Evolutionary conservation across 1,140 invertebrate genomes (phyloP).

Genomic region (Drosophila ercepeae): DNA sequence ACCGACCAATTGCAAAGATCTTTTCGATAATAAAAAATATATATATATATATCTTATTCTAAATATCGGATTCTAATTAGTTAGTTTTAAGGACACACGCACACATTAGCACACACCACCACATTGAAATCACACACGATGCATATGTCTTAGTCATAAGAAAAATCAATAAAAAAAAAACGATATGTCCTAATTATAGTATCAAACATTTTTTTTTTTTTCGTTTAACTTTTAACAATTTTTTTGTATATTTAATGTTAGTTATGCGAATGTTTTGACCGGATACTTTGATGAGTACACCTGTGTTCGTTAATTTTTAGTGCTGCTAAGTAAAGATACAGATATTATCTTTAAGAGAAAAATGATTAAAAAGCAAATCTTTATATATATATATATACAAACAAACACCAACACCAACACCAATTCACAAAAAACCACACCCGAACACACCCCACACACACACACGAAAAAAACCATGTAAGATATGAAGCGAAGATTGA

Average conservation of each 20-base stretch:
- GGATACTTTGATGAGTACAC: slow-evolving; percentile 77
- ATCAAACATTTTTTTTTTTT: slow-evolving; percentile 42
- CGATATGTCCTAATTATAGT: slow-evolving; percentile 28
- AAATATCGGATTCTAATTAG: slow-evolving; percentile 26
- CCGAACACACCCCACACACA: background rate
- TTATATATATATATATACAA: slow-evolving; percentile 22
- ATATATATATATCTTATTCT: slow-evolving; percentile 9
- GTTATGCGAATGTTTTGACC: slow-evolving; percentile 56
- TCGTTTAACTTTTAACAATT: slow-evolving; percentile 22
- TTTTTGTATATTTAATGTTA: slow-evolving; percentile 48
- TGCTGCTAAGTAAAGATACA: slow-evolving; percentile 44
- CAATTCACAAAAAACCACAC: slow-evolving; percentile 6
- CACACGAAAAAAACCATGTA: slow-evolving; percentile 16
- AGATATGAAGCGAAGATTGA: slow-evolving; percentile 29
- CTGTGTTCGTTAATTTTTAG: slow-evolving; percentile 79
- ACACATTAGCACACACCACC: slow-evolving; percentile 10
- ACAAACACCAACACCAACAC: slow-evolving; percentile 15
- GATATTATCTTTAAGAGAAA: slow-evolving; percentile 41
- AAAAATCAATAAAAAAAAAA: slow-evolving; percentile 9
- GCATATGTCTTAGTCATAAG: slow-evolving; percentile 19
- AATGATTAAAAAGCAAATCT: slow-evolving; percentile 36
- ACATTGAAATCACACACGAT: slow-evolving; percentile 19
- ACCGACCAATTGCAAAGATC: slow-evolving; percentile 75
- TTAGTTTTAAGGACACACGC: slow-evolving; percentile 11
- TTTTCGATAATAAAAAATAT: slow-evolving; percentile 36